Evolutionary conservation across 2,113 vertebrate species (phyloP).

Genomic region (Camelus dromedarius): DNA sequence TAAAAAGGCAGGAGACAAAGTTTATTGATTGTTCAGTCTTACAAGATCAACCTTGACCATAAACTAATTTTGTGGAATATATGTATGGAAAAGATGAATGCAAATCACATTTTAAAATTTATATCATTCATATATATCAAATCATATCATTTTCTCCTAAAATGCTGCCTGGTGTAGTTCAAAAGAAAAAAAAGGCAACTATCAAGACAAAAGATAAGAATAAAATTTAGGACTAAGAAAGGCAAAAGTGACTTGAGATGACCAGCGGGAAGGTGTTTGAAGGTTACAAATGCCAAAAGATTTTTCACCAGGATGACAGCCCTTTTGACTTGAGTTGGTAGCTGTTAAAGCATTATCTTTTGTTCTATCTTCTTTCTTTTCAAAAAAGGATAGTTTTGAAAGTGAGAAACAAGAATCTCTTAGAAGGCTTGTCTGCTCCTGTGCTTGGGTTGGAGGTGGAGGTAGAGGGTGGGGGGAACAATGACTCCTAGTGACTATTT

Average conservation of each 20-base stretch:
- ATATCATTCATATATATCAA: conserved; percentile 26
- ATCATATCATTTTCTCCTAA: conserved; percentile 49
- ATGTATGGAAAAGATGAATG: conserved; percentile 28
- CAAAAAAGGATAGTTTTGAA: not conserved
- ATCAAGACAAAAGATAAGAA: conserved; percentile 45
- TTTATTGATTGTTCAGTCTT: conserved; percentile 54
- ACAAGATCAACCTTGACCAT: conserved; percentile 50
- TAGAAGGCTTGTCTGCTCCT: not conserved
- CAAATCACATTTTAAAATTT: conserved; percentile 64
- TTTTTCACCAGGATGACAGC: not conserved
- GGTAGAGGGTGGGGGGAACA: accelerated
- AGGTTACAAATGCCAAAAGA: not conserved
- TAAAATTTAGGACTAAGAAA: conserved; percentile 36
- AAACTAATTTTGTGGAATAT: conserved; percentile 55
- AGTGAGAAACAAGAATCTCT: not conserved
- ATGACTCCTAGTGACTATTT: not conserved
- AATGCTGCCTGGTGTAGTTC: conserved; percentile 16
- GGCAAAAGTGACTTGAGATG: not conserved
- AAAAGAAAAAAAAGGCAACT: conserved; percentile 41
- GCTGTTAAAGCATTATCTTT: not conserved
- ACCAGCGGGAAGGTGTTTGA: not conserved
- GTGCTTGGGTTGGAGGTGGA: not conserved
- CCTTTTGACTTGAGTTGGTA: not conserved
- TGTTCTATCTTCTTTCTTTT: not conserved
- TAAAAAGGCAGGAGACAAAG: conserved; percentile 55